These are phyloP conservation scores for Nasonovia ribisnigri DNA, from an alignment of 2,888 invertebrate genomes.

Conservation along the genomic window DNA sequence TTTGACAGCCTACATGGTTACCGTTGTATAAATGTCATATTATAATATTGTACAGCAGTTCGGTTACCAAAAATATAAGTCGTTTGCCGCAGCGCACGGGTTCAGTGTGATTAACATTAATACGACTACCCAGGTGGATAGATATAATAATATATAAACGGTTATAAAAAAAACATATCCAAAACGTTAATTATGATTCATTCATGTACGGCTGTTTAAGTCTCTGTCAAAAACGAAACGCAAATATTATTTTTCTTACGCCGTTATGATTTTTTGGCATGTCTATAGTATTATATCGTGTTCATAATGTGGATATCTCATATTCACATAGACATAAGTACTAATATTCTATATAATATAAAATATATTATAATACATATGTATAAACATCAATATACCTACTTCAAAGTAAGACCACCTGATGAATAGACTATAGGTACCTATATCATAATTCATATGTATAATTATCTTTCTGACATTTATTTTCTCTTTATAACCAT, in stretches of 20 bases:
- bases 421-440: neutral
- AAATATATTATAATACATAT: neutral
- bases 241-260: neutral
- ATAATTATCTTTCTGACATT: conserved; percentile 44
- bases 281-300: neutral
- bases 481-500: conserved; percentile 36
- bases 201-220: conserved; percentile 48
- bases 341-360: neutral
- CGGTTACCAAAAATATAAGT: neutral
- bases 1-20: neutral
- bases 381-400: neutral
- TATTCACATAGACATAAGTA: neutral
- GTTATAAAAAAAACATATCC: neutral
- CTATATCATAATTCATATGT: neutral
- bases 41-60: neutral
- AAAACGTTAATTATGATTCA: conserved; percentile 30
- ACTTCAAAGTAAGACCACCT: conserved; percentile 5
- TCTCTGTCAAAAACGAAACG: conserved; percentile 2
- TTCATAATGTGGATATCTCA: neutral
- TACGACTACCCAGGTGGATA: neutral
- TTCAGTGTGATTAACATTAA: conserved; percentile 1
- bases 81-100: neutral
- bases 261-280: conserved; percentile 34
- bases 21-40: neutral
- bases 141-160: neutral